Evolutionary conservation across 2,113 vertebrate species (phyloP), one percentile per base, ranked within the genome.

Genomic region (Dolichotis patagonum): DNA sequence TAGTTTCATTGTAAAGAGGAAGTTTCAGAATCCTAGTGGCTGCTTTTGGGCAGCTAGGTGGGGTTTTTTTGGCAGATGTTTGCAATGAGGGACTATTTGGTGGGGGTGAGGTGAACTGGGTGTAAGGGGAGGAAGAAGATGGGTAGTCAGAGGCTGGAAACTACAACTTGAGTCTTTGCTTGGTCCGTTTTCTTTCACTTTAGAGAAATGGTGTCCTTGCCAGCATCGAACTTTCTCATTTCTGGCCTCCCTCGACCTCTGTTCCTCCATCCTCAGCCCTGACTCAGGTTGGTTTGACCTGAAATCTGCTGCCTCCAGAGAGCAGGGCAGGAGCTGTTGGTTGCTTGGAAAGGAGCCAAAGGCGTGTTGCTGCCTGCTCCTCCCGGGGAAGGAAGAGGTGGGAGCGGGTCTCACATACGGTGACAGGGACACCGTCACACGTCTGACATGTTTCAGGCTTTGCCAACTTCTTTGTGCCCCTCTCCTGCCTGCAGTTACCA

Each of bases 1-100:
- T 92, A 71, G 41, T 85, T 95, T 93, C 85, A 90, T 96, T 97
- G 92, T 90, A 82, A 94, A 96, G 85, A 93, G 87, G 95, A 92
- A 92, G 92, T 88, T 96, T 93, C 93, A 87, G 96, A 95, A 95
- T 92, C 49, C 20, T 60, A 85, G 95, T 54, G 92, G 89, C 75
- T 89, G 24, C 87, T 94, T 92, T 58, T 63, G 88, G 63, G 54
- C 41, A 7, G 73, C 63, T 46, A 30, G 35, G 35, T 32, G 28
- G 69, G 28, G 69, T 84, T 24, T 73, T 20, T n/a, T 69, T 75
- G 10, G 65, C 38, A 26, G 32, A n/a, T 32, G 35, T 87, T 69
- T 84, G 22, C 7, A 7, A 24, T 60, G 41, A 82, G 71, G 60
- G 28, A 52, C n/a, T 60, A 17, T 67, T 73, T 46, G 49, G 71